Evolutionary conservation across 2,797 vertebrate genomes (phyloP), one percentile per base, ranked within the genome.

Genomic region (Meda fulgida): DNA sequence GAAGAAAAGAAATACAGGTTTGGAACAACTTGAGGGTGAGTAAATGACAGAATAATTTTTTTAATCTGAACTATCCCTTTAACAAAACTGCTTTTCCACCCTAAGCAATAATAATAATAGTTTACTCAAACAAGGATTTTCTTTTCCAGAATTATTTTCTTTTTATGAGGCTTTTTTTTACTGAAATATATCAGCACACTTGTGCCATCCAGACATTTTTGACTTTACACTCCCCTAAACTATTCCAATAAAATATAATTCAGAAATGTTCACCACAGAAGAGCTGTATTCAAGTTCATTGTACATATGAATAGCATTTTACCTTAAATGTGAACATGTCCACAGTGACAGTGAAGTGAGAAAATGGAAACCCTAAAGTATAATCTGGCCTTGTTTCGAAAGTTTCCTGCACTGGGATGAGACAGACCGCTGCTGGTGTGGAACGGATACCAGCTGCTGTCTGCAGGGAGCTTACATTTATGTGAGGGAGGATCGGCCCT

Each of bases 371-470:
- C 18, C 23, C 63, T 69, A 46, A 70, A 48, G 4, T 31, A 73
- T 55, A 55, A 75, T 83, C 46, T 78, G 34, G 29, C n/a, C 43
- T 43, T 76, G 70, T 40, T 71, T 85, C 0, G 14, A 29, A 46
- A 7, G 40, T 70, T 34, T 70, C 29, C 34, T 66, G 77, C 5
- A 23, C 16, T 53, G 71, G 84, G 29, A 29, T 23, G 69, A 65
- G 21, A 53, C 29, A 31, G 31, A 23, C 6, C 10, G 21, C 66
- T 72, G 84, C 6, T 72, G 51, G 67, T 46, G 69, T 72, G 53
- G 55, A 80, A 51, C 48, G 43, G 40, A 63, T 8, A 36, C 40
- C 77, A 85, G 78, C 84, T 51, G 67, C 67, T 51, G 77, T 80
- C 77, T 85, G 55, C 58, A 66, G 67, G 40, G 43, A 36, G 13